Evolutionary conservation across 1,140 invertebrate genomes (phyloP), one percentile per base, ranked within the genome.

Genomic region (Caenorhabditis brenneri): DNA sequence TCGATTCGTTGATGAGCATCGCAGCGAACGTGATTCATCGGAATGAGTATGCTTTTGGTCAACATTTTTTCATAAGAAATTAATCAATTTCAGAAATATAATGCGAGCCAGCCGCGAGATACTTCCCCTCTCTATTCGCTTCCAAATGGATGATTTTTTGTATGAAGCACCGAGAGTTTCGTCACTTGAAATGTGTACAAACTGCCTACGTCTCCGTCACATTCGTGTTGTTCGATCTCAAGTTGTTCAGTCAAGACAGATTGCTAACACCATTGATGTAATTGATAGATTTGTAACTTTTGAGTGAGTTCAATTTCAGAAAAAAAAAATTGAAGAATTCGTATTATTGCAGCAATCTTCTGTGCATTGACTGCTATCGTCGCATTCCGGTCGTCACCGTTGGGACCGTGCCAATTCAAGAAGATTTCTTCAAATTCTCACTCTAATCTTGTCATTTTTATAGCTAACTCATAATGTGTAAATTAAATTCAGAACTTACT

Each of bases 281-380:
- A 31, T 74, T 24, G 65, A 42, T 15, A 42, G 65, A 42, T 74
- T 74, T 42, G 65, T 74, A 24, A 42, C 24, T 19, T 74, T 74
- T 46, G 36, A 74, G 65, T 74, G 10, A 74, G 65, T 74, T 65
- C 15, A 7, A 10, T 5, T 27, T 27, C 6, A 27, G 6, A 55
- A 10, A 27, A 7, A 6, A 36, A 16, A 12, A 33, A 19, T 36
- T 65, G 16, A 74, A 27, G 2, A 9, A 19, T 24, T 27, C 27
- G 10, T 29, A 42, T 12, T 42, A 42, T 74, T 74, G n/a, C 36
- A 74, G 65, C 65, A n/a, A 42, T 24, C 65, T 74, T 24, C 36
- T 74, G 6, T 74, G 65, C n/a, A 74, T 74, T 19, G 65, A 74
- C 65, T 74, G 65, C 10, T 31, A 74, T 31, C 65, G 65, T 22